Percentiles rank a stretch among this genome's conserved stretches.
Conservation (phyloP, 2,113 vertebrate genomes). For the Macrotis lagotis region DNA sequence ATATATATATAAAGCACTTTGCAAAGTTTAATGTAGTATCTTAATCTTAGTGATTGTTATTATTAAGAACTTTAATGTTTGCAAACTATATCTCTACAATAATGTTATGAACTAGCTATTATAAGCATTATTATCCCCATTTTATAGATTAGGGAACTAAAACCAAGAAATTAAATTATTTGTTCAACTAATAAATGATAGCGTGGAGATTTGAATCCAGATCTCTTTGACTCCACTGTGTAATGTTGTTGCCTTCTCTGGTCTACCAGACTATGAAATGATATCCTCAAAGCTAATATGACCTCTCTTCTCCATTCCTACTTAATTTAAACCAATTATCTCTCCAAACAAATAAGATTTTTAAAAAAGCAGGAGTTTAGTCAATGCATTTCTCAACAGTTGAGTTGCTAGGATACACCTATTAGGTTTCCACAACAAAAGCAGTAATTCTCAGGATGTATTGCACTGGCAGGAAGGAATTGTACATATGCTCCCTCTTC, state of each 20-base stretch:
- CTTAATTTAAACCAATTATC: background rate
- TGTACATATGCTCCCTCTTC: background rate
- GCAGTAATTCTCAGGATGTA: background rate
- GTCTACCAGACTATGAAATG: background rate
- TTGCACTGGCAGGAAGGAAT: background rate
- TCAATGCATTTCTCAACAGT: background rate
- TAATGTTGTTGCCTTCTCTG: background rate
- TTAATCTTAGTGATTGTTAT: too few relatives aligned
- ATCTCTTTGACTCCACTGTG: background rate
- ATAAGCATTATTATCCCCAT: background rate
- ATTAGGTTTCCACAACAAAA: background rate
- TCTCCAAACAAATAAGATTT: background rate
- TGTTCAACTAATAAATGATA: background rate
- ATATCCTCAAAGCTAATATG: background rate
- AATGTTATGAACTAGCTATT: too few relatives aligned
- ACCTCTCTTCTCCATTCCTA: background rate
- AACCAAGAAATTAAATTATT: background rate
- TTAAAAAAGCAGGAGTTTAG: background rate
- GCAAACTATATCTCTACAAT: too few relatives aligned
- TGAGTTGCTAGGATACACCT: background rate
- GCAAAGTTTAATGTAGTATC: too few relatives aligned
- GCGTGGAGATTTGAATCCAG: background rate
- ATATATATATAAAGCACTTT: too few relatives aligned
- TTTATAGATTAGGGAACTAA: slow-evolving; percentile 6
- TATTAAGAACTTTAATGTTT: too few relatives aligned